phyloP scores from a whole-genome alignment of 2,113 vertebrate genomes.

The Psammodynastes pulverulentus region DNA sequence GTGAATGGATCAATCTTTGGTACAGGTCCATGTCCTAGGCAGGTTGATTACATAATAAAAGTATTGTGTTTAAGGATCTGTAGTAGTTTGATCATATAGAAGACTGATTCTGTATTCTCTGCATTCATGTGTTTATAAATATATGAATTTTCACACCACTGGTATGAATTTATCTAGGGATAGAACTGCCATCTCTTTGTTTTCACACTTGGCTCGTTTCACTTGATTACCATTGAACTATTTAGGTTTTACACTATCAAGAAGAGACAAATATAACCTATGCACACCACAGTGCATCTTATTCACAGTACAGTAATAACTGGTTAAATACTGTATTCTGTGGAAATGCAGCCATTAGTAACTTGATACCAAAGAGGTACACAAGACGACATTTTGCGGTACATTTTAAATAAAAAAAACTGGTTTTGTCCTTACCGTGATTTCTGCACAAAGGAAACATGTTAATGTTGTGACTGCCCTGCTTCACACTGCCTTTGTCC shows the following conservation, averaged over 20 bases:
- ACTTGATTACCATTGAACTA: not conserved
- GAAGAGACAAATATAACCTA: not conserved
- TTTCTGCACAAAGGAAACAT: constrained; percentile 51
- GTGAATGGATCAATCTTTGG: not conserved
- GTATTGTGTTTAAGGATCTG: not conserved
- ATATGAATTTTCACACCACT: not conserved
- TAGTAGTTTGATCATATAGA: not conserved
- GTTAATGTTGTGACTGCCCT: constrained; percentile 46
- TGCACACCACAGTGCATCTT: not conserved
- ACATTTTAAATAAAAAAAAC: not conserved
- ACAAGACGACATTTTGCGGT: not conserved
- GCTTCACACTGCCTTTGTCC: constrained; percentile 44
- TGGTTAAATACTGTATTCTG: not conserved
- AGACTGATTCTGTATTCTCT: not conserved
- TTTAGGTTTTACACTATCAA: not conserved
- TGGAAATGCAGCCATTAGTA: not conserved
- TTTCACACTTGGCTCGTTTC: not conserved
- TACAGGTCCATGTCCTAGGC: not conserved
- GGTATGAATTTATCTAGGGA: not conserved
- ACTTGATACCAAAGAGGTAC: not conserved
- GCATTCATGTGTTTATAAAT: not conserved
- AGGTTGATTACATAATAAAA: not conserved
- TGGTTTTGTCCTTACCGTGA: constrained; percentile 54
- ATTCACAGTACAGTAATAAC: not conserved
- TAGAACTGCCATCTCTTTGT: not conserved